Evolutionary conservation across 1,140 invertebrate genomes (phyloP), one percentile per base, ranked within the genome.

Genomic region (Panagrolaimus sp.): DNA sequence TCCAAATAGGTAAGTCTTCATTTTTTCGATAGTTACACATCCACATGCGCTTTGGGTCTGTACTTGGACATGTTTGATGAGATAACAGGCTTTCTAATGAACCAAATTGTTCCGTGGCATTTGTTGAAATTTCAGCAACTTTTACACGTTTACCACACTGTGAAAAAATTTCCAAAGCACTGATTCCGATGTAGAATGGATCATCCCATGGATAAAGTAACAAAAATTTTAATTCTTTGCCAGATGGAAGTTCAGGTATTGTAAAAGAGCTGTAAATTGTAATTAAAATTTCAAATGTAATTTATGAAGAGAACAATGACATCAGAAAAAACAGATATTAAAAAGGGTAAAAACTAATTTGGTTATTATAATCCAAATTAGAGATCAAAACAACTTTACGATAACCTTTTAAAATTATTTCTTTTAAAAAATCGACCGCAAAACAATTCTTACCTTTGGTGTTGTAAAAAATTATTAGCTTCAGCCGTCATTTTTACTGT

Each of bases 181-280:
- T 91, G 13, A 92, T 81, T 11, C 91, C 91, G 62, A 91, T 87
- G 76, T 89, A 90, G 84, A 89, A 87, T 74, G 88, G 87, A 80
- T 92, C 90, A n/a, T 90, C 90, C 91, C 91, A 92, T 20, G 90
- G 91, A 5, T 86, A 87, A 48, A 87, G 84, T 72, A 92, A 89
- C 79, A 89, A 65, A 53, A 77, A 72, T 9, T 57, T 47, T 16
- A 77, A 73, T 14, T 16, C 65, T 48, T 61, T 31, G 9, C 75
- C 76, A 20, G 38, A 47, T 13, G 75, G 76, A 27, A 76, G 67
- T 61, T 76, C 74, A 14, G 74, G 74, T 61, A 76, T 76, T 5
- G 71, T 43, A 44, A 73, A 75, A 9, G 64, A 51, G 16, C 70
- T 71, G 44, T n/a, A 70, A 71, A 67, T 44, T n/a, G n/a, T 38